Evolutionary conservation across 2,888 invertebrate species (phyloP).

Genomic region (Octonoba sinensis): DNA sequence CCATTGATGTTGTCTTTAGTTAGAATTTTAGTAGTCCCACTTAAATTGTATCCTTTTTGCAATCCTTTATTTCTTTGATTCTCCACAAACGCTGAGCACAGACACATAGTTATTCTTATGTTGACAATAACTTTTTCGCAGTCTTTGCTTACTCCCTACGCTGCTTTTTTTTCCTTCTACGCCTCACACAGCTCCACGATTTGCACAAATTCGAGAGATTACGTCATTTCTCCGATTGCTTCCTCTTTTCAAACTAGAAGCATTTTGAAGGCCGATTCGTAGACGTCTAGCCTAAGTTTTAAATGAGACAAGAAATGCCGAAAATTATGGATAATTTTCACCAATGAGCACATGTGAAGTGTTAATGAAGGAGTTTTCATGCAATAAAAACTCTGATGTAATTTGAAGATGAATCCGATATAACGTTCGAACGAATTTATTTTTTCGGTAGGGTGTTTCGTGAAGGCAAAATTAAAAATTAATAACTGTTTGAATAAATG

Average conservation of each 20-base stretch:
- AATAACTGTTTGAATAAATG: too few species aligned
- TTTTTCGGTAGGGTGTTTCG: too few species aligned
- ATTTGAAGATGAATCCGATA: too few species aligned
- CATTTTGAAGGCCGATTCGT: too few species aligned
- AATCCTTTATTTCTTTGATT: conserved; percentile 52
- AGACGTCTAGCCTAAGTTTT: too few species aligned
- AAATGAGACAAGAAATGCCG: too few species aligned
- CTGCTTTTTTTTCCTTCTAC: conserved; percentile 53
- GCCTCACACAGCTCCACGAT: conserved; percentile 17
- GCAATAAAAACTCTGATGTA: too few species aligned
- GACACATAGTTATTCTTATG: conserved; percentile 48
- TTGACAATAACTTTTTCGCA: conserved; percentile 46
- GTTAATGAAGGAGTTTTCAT: too few species aligned
- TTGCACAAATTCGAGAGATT: conserved; percentile 29
- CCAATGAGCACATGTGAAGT: too few species aligned
- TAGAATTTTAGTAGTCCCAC: conserved; percentile 57
- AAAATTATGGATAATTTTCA: too few species aligned
- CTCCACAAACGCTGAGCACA: conserved; percentile 49
- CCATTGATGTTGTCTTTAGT: conserved; percentile 59
- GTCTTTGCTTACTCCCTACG: conserved; percentile 49
- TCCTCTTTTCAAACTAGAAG: conserved; percentile 33
- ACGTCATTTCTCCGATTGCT: conserved; percentile 43
- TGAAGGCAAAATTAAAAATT: too few species aligned
- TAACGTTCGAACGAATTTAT: too few species aligned
- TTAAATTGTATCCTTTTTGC: conserved; percentile 53